A percentile compares a stretch with the other conserved stretches of the same genome.
Evolutionary conservation across 2,797 vertebrate species (phyloP).

Genomic region (Periparus ater): DNA sequence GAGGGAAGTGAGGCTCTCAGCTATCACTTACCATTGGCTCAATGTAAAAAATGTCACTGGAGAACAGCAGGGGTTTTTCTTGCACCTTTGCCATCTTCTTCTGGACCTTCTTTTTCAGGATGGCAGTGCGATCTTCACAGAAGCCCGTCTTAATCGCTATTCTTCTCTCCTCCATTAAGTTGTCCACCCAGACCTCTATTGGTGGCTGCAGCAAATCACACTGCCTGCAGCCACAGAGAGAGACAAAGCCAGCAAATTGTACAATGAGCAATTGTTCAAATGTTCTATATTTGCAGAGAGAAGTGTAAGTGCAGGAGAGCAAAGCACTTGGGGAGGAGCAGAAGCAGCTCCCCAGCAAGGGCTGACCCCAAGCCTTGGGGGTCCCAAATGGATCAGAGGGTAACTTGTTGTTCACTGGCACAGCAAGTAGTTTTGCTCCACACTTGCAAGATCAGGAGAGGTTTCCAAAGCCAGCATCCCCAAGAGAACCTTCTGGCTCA

Average conservation of each 20-base stretch:
- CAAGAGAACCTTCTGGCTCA: background rate
- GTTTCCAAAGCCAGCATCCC: background rate
- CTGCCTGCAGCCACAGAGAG: constrained; percentile 39
- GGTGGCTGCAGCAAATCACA: background rate
- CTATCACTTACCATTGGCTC: constrained; percentile 79
- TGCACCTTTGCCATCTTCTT: background rate
- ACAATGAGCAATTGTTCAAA: too few relatives aligned
- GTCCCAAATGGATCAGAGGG: background rate
- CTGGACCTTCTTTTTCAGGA: accelerated
- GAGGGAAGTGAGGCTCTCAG: background rate
- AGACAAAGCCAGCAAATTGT: background rate
- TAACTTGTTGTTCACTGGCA: background rate
- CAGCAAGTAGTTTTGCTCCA: background rate
- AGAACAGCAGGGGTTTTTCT: constrained; percentile 62
- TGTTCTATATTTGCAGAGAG: background rate
- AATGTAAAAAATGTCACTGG: constrained; percentile 69
- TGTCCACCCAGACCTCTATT: constrained; percentile 16
- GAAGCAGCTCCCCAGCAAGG: background rate
- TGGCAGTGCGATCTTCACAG: background rate
- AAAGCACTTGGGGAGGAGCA: accelerated
- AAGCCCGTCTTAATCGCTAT: accelerated
- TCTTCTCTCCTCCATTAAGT: background rate
- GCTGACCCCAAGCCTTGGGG: background rate
- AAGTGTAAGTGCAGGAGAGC: background rate
- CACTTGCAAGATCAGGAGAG: background rate